Evolutionary conservation across 2,113 vertebrate genomes (phyloP).

Genomic region (Tinamus guttatus): DNA sequence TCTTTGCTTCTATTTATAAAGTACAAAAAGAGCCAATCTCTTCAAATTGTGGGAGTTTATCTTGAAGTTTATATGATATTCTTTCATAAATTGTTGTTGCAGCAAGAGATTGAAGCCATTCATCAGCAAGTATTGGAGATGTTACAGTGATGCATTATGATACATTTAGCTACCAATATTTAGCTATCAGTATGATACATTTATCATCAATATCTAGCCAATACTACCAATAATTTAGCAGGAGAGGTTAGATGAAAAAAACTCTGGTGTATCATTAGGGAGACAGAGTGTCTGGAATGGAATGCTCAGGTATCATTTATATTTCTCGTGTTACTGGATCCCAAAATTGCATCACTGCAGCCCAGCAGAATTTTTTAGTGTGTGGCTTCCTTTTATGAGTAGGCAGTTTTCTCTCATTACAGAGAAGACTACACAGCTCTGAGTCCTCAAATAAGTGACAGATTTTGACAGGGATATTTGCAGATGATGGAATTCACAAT

Average conservation of each 20-base stretch:
- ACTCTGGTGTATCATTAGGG: constrained; percentile 64
- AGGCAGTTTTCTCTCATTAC: not conserved
- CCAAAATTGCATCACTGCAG: constrained; percentile 34
- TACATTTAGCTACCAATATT: constrained; percentile 72
- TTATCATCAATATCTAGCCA: constrained; percentile 70
- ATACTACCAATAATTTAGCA: constrained; percentile 68
- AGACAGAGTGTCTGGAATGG: constrained; percentile 56
- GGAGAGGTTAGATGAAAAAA: constrained; percentile 60
- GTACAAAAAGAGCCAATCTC: constrained; percentile 67
- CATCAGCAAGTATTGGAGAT: constrained; percentile 65
- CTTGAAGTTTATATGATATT: constrained; percentile 70
- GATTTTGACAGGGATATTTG: not conserved
- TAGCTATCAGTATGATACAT: constrained; percentile 73
- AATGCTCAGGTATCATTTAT: constrained; percentile 46
- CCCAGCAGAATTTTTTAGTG: not conserved
- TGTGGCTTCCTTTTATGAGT: not conserved
- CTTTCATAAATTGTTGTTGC: constrained; percentile 71
- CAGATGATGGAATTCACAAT: not conserved
- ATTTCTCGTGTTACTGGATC: constrained; percentile 28
- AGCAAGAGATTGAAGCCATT: constrained; percentile 73
- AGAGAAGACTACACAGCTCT: not conserved
- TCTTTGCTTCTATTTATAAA: constrained; percentile 65
- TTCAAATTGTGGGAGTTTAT: constrained; percentile 68
- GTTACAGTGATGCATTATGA: constrained; percentile 72
- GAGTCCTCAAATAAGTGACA: not conserved